Conservation (phyloP, 2,113 vertebrate species). For the Lophura nycthemera region DNA sequence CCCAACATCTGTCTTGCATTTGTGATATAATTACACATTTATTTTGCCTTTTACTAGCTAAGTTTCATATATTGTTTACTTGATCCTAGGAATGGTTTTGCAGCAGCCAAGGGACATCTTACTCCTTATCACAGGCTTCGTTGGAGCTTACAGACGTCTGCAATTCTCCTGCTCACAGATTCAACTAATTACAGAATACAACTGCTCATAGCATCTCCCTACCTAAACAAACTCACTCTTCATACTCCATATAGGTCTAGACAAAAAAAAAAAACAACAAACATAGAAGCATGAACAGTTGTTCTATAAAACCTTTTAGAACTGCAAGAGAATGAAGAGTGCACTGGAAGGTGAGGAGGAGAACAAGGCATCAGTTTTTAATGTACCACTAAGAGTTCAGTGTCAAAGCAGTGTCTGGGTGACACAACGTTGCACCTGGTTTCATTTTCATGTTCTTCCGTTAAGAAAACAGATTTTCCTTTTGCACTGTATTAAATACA, state of each 20-base stretch:
- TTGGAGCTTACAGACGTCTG: not conserved
- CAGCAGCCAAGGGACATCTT: not conserved
- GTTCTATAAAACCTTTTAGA: not conserved
- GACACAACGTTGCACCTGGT: conserved; percentile 3
- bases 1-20: conserved; percentile 75
- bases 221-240: not conserved
- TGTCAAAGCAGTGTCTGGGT: conserved; percentile 45
- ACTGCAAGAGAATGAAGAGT: conserved; percentile 16
- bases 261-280: not conserved
- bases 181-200: not conserved
- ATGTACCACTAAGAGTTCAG: conserved; percentile 54
- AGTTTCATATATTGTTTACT: conserved; percentile 58
- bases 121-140: not conserved
- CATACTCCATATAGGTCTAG: not conserved
- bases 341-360: not conserved
- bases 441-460: conserved; percentile 45
- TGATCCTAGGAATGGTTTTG: conserved; percentile 31
- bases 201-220: not conserved
- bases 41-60: conserved; percentile 60
- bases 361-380: conserved; percentile 65
- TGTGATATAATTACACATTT: conserved; percentile 66
- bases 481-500: conserved; percentile 55
- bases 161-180: not conserved
- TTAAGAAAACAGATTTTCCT: conserved; percentile 63
- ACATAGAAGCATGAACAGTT: conserved; percentile 10